These are phyloP conservation scores for Cossypha niveicapilla DNA, from an alignment of 2,797 vertebrate species.

Conservation along the genomic window DNA sequence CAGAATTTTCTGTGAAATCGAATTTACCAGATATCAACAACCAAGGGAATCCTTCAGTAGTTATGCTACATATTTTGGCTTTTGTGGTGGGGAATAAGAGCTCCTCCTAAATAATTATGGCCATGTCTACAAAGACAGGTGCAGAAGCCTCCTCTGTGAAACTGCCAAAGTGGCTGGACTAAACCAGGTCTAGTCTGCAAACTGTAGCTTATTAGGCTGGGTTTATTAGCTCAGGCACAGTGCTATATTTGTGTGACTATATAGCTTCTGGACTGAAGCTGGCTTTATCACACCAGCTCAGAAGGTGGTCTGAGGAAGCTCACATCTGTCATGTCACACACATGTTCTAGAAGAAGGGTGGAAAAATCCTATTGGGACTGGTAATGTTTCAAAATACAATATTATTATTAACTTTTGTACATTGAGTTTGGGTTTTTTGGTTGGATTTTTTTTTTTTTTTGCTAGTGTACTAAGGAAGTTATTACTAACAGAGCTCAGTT, in stretches of 20 bases:
- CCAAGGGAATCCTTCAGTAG: background rate
- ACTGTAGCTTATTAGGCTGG: background rate
- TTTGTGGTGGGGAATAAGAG: background rate
- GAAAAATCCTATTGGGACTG: constrained; percentile 41
- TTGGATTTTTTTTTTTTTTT: background rate
- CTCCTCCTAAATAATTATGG: background rate
- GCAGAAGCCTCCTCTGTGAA: background rate
- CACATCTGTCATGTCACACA: constrained; percentile 35
- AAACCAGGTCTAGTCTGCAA: constrained; percentile 7
- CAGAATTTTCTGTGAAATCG: background rate
- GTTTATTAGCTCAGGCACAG: constrained; percentile 27
- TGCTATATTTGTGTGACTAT: constrained; percentile 17
- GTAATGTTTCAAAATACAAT: constrained; percentile 18
- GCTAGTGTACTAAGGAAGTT: background rate
- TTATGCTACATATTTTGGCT: background rate
- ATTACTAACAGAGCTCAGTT: background rate
- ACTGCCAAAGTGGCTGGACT: background rate
- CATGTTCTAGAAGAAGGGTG: constrained; percentile 20
- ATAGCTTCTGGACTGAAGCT: constrained; percentile 26
- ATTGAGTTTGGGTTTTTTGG: background rate
- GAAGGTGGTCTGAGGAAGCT: constrained; percentile 16
- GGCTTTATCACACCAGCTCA: background rate
- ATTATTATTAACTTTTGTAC: constrained; percentile 27
- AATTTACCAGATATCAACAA: background rate
- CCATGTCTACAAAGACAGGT: background rate